Base-by-base conservation (phyloP, 1,140 invertebrate species). In the Caenorhabditis inopinata region DNA sequence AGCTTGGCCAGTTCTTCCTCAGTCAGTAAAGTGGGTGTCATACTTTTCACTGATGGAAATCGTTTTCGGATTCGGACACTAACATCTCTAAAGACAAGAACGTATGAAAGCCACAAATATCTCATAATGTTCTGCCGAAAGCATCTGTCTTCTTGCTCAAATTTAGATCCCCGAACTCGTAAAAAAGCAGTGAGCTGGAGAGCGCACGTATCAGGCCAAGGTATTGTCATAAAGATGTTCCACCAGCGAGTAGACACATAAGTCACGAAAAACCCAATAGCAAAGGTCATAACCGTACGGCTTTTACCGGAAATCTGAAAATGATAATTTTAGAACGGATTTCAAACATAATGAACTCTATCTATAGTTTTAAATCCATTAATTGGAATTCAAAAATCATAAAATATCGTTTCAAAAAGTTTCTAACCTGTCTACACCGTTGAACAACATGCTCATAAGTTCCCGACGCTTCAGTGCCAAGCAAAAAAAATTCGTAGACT, bases 51-150 rank as follows among this genome's bases (percentile, higher is more conserved):
- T 2, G 68, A 82, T 2, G 82, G 82, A 49, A 83, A 83, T 16
- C 82, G 14, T 14, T 81, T 53, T 16, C 29, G 38, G 25, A 79
- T 74, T n/a, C 49, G 27, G 23, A 62, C 82, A 48, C 62, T 77
- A 11, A 84, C 51, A 21, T 79, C 68, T 16, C 83, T 49, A 48
- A 84, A 76, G 4, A 83, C 80, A 4, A 84, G 29, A 27, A 85
- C 81, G 68, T 47, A 84, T 0, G 84, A 82, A 9, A 84, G 21
- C 21, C 27, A 62, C 38, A 84, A 14, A 58, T 84, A 85, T 32
- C 83, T 84, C 45, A 79, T 68, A 11, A 84, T 81, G 11, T 29
- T 82, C 29, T 62, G 27, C n/a, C 83, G 38, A 16, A 78, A 27
- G 4, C 29, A 46, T 32, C 76, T 38, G 21, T 82, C 80, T 49